Base-by-base conservation (phyloP, 2,888 invertebrate genomes). In the Rhamnusium bicolor region DNA sequence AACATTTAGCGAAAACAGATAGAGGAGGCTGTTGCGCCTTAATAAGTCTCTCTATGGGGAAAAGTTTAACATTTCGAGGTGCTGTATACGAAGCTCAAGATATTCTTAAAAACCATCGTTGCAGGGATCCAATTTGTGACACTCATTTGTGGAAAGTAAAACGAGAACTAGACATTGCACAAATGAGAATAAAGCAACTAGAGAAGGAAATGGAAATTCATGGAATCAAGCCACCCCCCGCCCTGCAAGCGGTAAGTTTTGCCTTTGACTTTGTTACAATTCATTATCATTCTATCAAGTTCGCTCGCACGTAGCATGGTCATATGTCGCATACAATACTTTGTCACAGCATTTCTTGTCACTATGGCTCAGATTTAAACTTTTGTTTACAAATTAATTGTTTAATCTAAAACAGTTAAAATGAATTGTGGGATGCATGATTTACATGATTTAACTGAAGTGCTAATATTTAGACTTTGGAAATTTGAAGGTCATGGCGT, bases 11-110 rank as follows among this genome's bases (percentile, higher is more conserved):
- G 75, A 95, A 94, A 86, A 94, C 96, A 79, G 96, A 96, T 86
- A 93, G 94, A 71, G 96, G 96, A 72, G 96, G 97, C 49, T 98
- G 98, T 87, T 97, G 96, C 86, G 97, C 98, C 7, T 92, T 99
- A 58, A 95, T 99, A 81, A 98, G 98, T 81, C 90, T 98, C 14
- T 94, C 94, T 19, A 94, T 94, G 94, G 94, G 98, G 93, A 95
- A 95, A 86, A 95, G 95, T 61, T 87, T 96, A 82, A 94, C 95
- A 81, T 97, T 95, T 84, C 92, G 94, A 7, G 94, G 94, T 63
- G 94, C 95, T 5, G 94, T 94, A 3, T 94, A 90, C 83, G 94
- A 95, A 86, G 94, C 95, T 8, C 94, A 94, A 82, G 94, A 94
- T 84, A 92, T 94, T 75, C 87, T 94, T 53, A 91, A 92, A 79